Percentiles rank a stretch among this genome's conserved stretches.
Evolutionary conservation across 2,113 vertebrate species (phyloP).

Genomic region (Dasypus novemcinctus): DNA sequence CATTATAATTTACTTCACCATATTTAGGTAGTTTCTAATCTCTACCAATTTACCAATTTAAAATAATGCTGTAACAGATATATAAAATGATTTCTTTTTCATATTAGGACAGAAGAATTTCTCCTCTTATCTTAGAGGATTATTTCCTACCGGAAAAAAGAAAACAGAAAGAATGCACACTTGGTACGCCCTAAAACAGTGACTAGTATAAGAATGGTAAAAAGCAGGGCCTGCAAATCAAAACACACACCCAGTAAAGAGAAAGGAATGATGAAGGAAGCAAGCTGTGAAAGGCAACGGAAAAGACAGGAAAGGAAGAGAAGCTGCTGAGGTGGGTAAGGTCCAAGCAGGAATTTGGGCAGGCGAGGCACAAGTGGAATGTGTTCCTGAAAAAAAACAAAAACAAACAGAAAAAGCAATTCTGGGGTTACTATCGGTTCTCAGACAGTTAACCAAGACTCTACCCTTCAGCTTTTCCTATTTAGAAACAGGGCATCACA

Average conservation of each 20-base stretch:
- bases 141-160: neutral
- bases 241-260: neutral
- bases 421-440: neutral
- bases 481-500: neutral
- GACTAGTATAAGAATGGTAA: neutral
- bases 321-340: too few species aligned
- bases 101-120: neutral
- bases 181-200: neutral
- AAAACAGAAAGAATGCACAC: neutral
- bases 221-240: neutral
- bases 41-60: neutral
- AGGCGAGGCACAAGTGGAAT: rapidly evolving
- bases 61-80: neutral
- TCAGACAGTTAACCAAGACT: neutral
- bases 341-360: neutral
- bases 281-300: neutral
- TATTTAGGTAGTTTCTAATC: conserved; percentile 25
- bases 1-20: neutral
- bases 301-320: neutral
- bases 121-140: neutral
- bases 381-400: neutral
- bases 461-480: neutral
- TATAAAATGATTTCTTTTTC: neutral
- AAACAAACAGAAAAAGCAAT: neutral
- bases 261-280: neutral